Evolutionary conservation across 2,888 invertebrate species (phyloP).

Genomic region (Caenorhabditis sp.): DNA sequence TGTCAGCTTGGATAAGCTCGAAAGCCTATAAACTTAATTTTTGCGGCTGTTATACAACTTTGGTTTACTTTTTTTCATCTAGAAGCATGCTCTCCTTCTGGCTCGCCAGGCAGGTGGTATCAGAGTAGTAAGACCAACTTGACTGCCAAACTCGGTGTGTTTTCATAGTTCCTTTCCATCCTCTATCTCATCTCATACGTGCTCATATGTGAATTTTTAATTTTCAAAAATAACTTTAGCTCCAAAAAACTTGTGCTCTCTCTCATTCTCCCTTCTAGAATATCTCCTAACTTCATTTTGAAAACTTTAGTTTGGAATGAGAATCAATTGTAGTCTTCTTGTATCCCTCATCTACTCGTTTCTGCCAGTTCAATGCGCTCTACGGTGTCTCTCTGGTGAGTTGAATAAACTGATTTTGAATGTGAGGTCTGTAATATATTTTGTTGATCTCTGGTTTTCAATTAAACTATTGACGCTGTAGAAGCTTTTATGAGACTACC

Average conservation of each 20-base stretch:
- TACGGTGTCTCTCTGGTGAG: slow-evolving; percentile 59
- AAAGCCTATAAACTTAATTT: slow-evolving; percentile 39
- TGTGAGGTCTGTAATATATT: too few species aligned
- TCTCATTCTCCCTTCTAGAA: neutral
- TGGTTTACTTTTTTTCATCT: neutral
- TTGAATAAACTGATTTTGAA: too few species aligned
- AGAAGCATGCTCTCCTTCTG: neutral
- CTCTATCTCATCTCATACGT: slow-evolving; percentile 13
- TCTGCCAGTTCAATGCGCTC: slow-evolving; percentile 17
- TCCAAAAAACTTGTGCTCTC: slow-evolving; percentile 8
- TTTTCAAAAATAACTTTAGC: slow-evolving; percentile 27
- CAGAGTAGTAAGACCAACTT: neutral
- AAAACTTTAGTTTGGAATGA: slow-evolving; percentile 29
- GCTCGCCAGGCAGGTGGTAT: neutral
- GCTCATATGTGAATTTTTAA: slow-evolving; percentile 47
- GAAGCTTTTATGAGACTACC: too few species aligned
- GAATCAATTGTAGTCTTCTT: slow-evolving; percentile 29
- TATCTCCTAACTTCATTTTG: neutral
- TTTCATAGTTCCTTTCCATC: neutral
- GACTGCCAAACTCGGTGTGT: neutral
- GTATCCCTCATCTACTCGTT: slow-evolving; percentile 35
- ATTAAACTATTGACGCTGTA: too few species aligned
- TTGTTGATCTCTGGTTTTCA: too few species aligned
- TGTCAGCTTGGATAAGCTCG: slow-evolving; percentile 27
- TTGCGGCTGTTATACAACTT: neutral